Conservation (phyloP, 2,797 vertebrate genomes). For the Typhlichthys subterraneus region DNA sequence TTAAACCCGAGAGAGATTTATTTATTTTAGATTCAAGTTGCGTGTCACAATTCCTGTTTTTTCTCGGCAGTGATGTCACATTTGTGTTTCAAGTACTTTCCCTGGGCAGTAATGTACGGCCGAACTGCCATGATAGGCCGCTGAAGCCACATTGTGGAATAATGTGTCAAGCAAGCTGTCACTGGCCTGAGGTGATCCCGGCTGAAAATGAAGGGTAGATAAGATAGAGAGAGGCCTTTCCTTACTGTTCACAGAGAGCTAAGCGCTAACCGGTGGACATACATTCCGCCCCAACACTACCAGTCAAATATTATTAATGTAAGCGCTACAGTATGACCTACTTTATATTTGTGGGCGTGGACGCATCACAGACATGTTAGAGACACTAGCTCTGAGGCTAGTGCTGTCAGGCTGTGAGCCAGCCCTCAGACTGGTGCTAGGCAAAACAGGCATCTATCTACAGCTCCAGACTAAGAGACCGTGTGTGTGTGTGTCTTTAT, state of each 20-base stretch:
- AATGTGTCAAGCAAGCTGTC: conserved; percentile 43
- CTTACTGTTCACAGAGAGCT: conserved; percentile 6
- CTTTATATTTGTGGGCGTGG: too few species aligned
- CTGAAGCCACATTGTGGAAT: conserved; percentile 9
- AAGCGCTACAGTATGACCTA: too few species aligned
- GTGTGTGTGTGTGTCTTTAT: conserved; percentile 31
- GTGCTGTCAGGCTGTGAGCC: conserved; percentile 36
- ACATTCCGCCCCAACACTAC: not conserved
- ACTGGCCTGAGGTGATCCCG: conserved; percentile 38
- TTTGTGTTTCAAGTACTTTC: conserved; percentile 32
- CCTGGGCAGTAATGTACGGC: conserved; percentile 32
- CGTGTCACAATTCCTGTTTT: conserved; percentile 18
- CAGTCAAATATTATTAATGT: too few species aligned
- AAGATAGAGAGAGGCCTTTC: conserved; percentile 13
- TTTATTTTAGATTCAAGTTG: not conserved
- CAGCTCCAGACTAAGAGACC: conserved; percentile 6
- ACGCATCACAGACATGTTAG: conserved; percentile 38
- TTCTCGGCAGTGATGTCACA: conserved; percentile 17
- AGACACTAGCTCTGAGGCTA: conserved; percentile 30
- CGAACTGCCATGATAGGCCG: conserved; percentile 31
- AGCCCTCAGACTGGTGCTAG: conserved; percentile 42
- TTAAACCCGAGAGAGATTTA: conserved; percentile 17
- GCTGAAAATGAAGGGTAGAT: conserved; percentile 36
- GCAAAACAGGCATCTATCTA: conserved; percentile 25
- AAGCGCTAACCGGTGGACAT: conserved; percentile 19